phyloP scores from a whole-genome alignment of 2,797 vertebrate genomes.

The Leptatherina wallacei region DNA sequence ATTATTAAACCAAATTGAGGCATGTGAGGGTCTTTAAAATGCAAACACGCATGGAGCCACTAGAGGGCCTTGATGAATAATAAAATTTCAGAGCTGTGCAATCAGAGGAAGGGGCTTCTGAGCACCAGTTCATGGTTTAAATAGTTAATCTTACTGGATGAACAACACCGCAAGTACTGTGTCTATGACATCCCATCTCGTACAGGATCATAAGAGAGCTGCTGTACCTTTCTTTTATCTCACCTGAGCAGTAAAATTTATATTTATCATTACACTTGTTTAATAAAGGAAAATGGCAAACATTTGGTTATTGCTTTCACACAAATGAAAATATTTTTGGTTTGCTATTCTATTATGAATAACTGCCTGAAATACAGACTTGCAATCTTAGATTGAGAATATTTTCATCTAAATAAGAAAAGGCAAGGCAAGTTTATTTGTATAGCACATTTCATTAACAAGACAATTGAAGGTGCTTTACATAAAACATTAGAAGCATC shows the following conservation, averaged over 20 bases:
- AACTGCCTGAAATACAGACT: too few species aligned
- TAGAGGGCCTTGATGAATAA: constrained; percentile 62
- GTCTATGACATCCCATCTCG: neutral
- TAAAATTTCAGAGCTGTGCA: constrained; percentile 4
- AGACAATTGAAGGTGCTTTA: too few species aligned
- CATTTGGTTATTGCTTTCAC: neutral
- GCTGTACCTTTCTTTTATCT: neutral
- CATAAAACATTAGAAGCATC: too few species aligned
- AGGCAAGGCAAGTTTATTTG: too few species aligned
- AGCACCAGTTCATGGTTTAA: neutral
- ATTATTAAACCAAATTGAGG: neutral
- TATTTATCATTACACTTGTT: neutral
- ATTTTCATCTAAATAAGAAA: too few species aligned
- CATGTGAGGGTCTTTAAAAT: constrained; percentile 12
- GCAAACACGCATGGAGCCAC: constrained; percentile 42
- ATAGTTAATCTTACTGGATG: neutral
- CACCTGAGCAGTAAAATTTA: neutral
- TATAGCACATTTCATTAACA: too few species aligned
- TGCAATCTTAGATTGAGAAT: too few species aligned
- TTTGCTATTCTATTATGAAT: neutral
- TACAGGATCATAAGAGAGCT: neutral
- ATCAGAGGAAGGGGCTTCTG: neutral
- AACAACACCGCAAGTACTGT: neutral
- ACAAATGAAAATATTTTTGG: neutral
- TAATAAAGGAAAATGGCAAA: neutral